Evolutionary conservation across 1,140 invertebrate genomes (phyloP), one percentile per base, ranked within the genome.

Genomic region (Drosophila santomea): DNA sequence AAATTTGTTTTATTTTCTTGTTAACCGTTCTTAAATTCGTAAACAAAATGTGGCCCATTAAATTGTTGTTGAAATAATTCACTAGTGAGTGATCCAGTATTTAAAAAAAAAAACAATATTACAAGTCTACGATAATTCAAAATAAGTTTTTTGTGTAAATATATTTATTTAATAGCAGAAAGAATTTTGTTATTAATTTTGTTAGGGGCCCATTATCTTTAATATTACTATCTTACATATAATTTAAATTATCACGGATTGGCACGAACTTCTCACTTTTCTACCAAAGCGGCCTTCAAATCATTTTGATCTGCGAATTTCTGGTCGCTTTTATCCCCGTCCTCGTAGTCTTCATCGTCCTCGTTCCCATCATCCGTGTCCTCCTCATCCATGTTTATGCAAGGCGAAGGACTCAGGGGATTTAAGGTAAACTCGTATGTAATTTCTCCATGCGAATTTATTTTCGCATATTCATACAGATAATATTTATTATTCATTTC

Each of bases 401-500:
- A 43, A 36, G 11, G 28, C 0, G 14, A 0, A 20, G 7, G 0
- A 36, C 43, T 51, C 23, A 61, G 35, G 28, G 41, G 41, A 36
- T 54, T 68, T 2, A 8, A 0, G 0, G 17, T n/a, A 7, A 78
- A 72, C 12, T 57, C 48, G 50, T 76, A 71, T 15, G 25, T 38
- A 17, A 79, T 35, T 28, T 61, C 4, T 23, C 47, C 56, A n/a
- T 43, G 32, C 14, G 25, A 15, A 52, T 43, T 41, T 11, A 78
- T 23, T 15, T 50, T n/a, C 0, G 38, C 74, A 50, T 80, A 78
- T 48, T 85, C 81, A 55, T 74, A 54, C 14, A 80, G n/a, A 69
- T 80, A 85, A 44, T 78, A 78, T 63, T 74, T 85, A 20, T 51
- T 44, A 47, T 72, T 25, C 3, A 64, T 35, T 50, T 64, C 50